Base-by-base conservation (phyloP, 1,140 invertebrate genomes). In the Notospermus geniculatus region DNA sequence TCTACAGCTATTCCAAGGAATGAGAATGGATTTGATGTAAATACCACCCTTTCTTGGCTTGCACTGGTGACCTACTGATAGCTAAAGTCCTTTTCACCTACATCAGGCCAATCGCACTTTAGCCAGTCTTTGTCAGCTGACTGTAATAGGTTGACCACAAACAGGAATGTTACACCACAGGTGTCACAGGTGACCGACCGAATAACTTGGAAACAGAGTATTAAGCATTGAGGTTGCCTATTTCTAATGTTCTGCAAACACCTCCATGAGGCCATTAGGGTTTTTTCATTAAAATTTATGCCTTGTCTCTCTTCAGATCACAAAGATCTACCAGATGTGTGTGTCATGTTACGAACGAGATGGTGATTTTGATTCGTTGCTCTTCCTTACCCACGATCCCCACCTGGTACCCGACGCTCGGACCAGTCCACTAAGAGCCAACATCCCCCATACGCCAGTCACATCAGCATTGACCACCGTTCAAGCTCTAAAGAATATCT, bases 301-400 rank as follows among this genome's bases (percentile, higher is more conserved):
- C n/a, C 28, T 36, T 27, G 56, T 43, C 39, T 36, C 43, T 43
- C n/a, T 41, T 27, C 41, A 57, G 25, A 46, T 0, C 9, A 28
- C 15, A 15, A 36, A 45, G 19, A 57, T 41, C 56, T 30, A 36
- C 27, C 27, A 36, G 43, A 43, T 39, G 30, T 57, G 41, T 28
- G 56, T 57, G 2, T 22, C 29, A 7, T 50, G 5, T 50, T 50
- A 50, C 46, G 46, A 50, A 50, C n/a, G 25, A n/a, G 29, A 36
- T 15, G 39, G 29, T 17, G 39, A 19, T 32, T 36, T 57, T 41
- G 1, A 36, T 19, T 30, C 9, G n/a, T 32, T 36, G 28, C 25
- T 50, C 46, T 50, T 50, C 46, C 25, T 23, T 9, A 50, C n/a
- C 19, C 19, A 50, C n/a, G n/a, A 27, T 9, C n/a, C n/a, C 4